phyloP scores from a whole-genome alignment of 2,797 vertebrate genomes.

The Limosa lapponica region DNA sequence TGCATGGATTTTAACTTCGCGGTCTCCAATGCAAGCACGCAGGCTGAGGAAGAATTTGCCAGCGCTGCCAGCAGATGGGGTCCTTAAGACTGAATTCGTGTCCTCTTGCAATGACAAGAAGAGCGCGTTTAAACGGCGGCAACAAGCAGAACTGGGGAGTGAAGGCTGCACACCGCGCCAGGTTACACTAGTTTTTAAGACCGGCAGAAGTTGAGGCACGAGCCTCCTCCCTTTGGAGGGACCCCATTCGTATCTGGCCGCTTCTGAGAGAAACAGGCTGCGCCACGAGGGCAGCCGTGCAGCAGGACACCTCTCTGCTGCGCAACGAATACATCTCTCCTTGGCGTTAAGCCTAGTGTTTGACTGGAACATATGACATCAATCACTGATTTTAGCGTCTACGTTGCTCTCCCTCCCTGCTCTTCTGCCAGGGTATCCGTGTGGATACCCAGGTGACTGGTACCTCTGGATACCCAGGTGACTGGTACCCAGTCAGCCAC shows the following conservation, averaged over 20 bases:
- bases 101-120: rapidly evolving
- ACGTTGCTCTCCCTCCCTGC: neutral
- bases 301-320: neutral
- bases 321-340: neutral
- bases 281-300: neutral
- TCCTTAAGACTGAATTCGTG: neutral
- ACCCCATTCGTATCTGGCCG: rapidly evolving
- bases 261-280: neutral
- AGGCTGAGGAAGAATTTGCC: neutral
- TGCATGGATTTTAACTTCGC: neutral
- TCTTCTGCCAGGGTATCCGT: neutral
- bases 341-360: neutral
- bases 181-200: neutral
- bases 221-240: neutral
- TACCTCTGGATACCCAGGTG: too few relatives aligned
- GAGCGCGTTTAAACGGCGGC: rapidly evolving
- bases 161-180: neutral
- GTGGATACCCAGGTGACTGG: too few relatives aligned
- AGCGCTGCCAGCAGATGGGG: constrained; percentile 13
- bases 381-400: constrained; percentile 13
- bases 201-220: neutral
- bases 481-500: neutral
- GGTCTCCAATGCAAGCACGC: rapidly evolving
- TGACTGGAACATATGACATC: neutral
- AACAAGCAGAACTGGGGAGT: neutral